Evolutionary conservation across 2,113 vertebrate genomes (phyloP), one percentile per base, ranked within the genome.

Genomic region (Canis aureus): DNA sequence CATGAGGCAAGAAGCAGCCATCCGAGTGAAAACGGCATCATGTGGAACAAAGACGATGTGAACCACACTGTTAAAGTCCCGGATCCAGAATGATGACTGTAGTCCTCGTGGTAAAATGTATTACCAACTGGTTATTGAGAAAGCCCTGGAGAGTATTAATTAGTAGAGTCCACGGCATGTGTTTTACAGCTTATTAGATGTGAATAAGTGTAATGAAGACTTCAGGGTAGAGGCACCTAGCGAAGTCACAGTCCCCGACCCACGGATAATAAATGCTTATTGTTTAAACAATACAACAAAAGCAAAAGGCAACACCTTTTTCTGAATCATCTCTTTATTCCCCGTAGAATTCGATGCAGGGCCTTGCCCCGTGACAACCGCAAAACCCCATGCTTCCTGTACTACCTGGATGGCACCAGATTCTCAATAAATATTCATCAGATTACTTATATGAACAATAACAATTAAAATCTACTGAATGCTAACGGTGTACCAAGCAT

Each of bases 151-250:
- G 4, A 85, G 11, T 76, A 62, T 51, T 79, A 43, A 67, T 85
- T 82, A 79, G 51, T 67, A 51, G 32, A 88, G 64, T 13, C 9
- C 55, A 86, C 15, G 35, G n/a, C 11, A 23, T 27, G 15, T 57
- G n/a, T 94, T 96, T 87, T 73, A 73, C 2, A 95, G 8, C 82
- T 92, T n/a, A 51, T 57, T 93, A 55, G 22, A 29, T 80, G 29
- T 59, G 89, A 74, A 74, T 51, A 86, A 53, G 8, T 8, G 49
- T 19, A 78, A 76, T 17, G 20, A 87, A 87, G 25, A 66, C 10
- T 74, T 93, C 15, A 2, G 59, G n/a, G 8, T 64, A 53, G 62
- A 38, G 2, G 3, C 13, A 22, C 8, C 29, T 8, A 79, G 43
- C 4, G 13, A 83, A 69, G 25, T 78, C 35, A 71, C 13, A 53